phyloP scores from a whole-genome alignment of 2,113 vertebrate genomes.

The Thinocorus orbignyianus region DNA sequence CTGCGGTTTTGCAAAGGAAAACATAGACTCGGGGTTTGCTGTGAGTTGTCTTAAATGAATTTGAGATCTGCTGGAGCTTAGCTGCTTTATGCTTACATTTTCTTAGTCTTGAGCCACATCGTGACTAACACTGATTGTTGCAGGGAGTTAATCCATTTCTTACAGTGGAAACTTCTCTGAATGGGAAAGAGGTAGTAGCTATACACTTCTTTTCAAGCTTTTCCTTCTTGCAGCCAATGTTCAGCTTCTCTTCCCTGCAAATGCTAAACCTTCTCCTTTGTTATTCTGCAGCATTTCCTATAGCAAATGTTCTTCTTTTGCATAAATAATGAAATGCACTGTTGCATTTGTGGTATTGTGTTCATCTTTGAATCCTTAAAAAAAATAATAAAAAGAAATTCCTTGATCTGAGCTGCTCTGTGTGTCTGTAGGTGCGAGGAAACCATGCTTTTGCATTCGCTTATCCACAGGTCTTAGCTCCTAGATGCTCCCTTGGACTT shows the following conservation, averaged over 20 bases:
- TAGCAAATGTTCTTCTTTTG: background rate
- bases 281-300: background rate
- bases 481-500: background rate
- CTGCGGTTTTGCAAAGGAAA: background rate
- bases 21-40: background rate
- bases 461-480: background rate
- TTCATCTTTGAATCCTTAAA: background rate
- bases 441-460: background rate
- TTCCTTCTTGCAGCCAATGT: background rate
- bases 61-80: background rate
- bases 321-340: background rate
- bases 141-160: background rate
- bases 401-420: background rate
- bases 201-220: background rate
- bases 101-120: background rate
- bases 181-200: background rate
- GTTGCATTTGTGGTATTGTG: background rate
- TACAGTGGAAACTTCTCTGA: background rate
- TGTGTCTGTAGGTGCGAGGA: background rate
- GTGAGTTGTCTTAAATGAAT: background rate
- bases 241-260: background rate
- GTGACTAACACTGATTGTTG: background rate
- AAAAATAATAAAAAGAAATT: background rate
- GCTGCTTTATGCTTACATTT: background rate
- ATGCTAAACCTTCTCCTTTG: background rate